Evolutionary conservation across 1,140 invertebrate genomes (phyloP), one percentile per base, ranked within the genome.

Genomic region (Phortica variegata): DNA sequence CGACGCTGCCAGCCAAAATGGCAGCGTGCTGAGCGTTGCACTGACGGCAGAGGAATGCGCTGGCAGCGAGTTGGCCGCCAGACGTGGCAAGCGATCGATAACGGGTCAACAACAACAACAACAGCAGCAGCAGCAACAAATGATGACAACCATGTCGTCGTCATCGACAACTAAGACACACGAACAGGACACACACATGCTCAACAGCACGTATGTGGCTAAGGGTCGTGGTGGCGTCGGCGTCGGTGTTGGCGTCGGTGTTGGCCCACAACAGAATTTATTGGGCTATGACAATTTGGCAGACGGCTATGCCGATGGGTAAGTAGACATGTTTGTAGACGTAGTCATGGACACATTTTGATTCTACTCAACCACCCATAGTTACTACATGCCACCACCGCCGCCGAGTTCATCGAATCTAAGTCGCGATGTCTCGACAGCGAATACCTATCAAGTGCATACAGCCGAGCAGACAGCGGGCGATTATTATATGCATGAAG

Each of bases 381-480:
- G 47, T 37, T 56, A 47, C 16, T 52, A 55, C 42, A 44, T 41
- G 3, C 15, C 53, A 5, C 36, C 58, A 0, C 54, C 52, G 1
- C 61, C 73, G 0, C 49, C 54, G 0, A 72, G 54, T 39, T 60
- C 65, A 18, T 73, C 63, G 4, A 61, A 72, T 44, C 43, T 69
- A 21, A 72, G 68, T 26, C 62, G 73, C 13, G 73, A 75, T 39
- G 52, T 75, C 3, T 75, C 73, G 43, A 71, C 68, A 3, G 73
- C 72, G 3, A 71, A 71, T 17, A 73, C 72, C 7, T 75, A 73
- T 42, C 68, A 65, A 41, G 60, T 75, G 44, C 60, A 73, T 47
- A 55, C 46, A 47, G 58, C 66, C 21, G 62, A 71, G 41, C 68
- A 65, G 39, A n/a, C n/a, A n/a, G n/a, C n/a, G n/a, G 50, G 52